phyloP scores from a whole-genome alignment of 2,888 invertebrate genomes.

The Epicampocera succincta region DNA sequence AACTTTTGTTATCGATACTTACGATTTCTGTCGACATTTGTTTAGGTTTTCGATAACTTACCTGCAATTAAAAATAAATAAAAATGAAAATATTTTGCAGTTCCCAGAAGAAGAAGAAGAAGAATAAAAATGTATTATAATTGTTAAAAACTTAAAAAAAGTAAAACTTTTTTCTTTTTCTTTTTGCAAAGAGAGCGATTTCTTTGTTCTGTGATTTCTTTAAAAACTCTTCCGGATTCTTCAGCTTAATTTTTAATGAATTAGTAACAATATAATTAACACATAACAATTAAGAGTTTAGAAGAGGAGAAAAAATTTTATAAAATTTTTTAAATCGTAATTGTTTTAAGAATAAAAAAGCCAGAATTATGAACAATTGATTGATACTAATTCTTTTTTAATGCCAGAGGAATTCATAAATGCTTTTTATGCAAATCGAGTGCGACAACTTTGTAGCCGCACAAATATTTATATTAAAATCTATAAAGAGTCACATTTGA shows the following conservation, averaged over 20 bases:
- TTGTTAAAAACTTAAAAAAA: too few relatives aligned
- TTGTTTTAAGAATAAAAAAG: background rate
- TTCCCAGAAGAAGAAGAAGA: background rate
- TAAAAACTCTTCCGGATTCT: too few relatives aligned
- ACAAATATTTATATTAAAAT: constrained; percentile 73
- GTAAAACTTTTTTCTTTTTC: too few relatives aligned
- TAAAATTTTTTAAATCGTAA: too few relatives aligned
- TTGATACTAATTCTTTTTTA: too few relatives aligned
- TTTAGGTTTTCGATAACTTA: background rate
- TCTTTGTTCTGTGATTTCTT: too few relatives aligned
- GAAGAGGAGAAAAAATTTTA: too few relatives aligned
- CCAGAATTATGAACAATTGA: too few relatives aligned
- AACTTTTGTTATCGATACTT: background rate
- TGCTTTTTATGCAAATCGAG: constrained; percentile 60
- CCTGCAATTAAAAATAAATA: constrained; percentile 17
- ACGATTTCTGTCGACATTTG: background rate
- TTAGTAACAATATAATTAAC: too few relatives aligned
- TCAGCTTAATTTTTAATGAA: too few relatives aligned
- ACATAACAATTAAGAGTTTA: too few relatives aligned
- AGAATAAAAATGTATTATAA: background rate
- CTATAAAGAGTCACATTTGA: constrained; percentile 46
- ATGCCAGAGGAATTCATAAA: constrained; percentile 9
- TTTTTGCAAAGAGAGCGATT: too few relatives aligned
- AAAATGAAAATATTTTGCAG: background rate
- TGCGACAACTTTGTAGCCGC: constrained; percentile 48